These are phyloP conservation scores for Hirudinaria manillensis DNA, from an alignment of 2,888 invertebrate genomes.

Conservation along the genomic window DNA sequence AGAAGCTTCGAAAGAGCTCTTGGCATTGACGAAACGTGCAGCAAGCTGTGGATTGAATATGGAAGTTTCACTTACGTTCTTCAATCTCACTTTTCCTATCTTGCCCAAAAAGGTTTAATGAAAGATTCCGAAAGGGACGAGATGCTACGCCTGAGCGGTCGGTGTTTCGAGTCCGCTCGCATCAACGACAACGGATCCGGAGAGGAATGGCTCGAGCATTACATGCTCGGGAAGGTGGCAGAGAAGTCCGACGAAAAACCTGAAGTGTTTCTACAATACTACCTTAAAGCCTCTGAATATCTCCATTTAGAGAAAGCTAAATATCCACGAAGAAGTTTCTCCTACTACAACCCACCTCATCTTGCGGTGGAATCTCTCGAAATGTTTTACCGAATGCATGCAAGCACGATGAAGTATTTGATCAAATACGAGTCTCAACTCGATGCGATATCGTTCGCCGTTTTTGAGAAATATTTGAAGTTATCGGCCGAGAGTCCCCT, in stretches of 20 bases:
- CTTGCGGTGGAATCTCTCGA: conserved; percentile 83
- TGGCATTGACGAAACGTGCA: conserved; percentile 65
- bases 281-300: conserved; percentile 68
- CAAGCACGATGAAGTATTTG: conserved; percentile 78
- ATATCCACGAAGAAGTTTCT: conserved; percentile 79
- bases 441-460: conserved; percentile 42
- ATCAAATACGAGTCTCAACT: conserved; percentile 41
- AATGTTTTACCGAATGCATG: conserved; percentile 68
- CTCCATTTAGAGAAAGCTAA: conserved; percentile 73
- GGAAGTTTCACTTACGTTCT: conserved; percentile 83
- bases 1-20: conserved; percentile 76
- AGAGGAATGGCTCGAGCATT: conserved; percentile 85
- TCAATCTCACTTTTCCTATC: conserved; percentile 74
- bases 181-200: conserved; percentile 60
- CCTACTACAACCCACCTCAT: conserved; percentile 70
- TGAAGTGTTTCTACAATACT: conserved; percentile 70
- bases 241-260: conserved; percentile 77
- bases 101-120: background rate
- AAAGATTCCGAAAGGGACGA: conserved; percentile 48
- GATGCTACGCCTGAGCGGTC: conserved; percentile 71
- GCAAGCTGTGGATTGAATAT: conserved; percentile 78
- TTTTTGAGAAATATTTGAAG: conserved; percentile 48
- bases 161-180: conserved; percentile 64
- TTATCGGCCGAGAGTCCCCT: conserved; percentile 52
- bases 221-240: conserved; percentile 89